Conservation (phyloP, 1,140 invertebrate genomes). For the Eupeodes corollae region DNA sequence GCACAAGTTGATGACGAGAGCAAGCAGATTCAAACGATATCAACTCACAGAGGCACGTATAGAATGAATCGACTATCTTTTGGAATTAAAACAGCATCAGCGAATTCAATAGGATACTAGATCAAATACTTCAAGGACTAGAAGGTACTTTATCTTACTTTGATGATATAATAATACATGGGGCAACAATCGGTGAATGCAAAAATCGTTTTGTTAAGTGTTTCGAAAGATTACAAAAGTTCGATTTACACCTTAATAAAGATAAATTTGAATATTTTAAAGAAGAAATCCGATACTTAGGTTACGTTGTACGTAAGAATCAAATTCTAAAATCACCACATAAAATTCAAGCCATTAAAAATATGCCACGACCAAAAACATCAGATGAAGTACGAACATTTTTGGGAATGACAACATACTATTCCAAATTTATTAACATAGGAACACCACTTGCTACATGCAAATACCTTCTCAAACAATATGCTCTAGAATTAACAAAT, state of each 20-base stretch:
- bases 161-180: conserved; percentile 9
- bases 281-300: conserved; percentile 7
- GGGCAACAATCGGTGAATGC: conserved; percentile 12
- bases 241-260: conserved; percentile 36
- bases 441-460: no score
- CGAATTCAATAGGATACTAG: conserved; percentile 24
- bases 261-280: conserved; percentile 36
- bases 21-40: conserved; percentile 20
- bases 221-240: conserved; percentile 5
- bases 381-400: conserved; percentile 4
- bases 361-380: conserved; percentile 4
- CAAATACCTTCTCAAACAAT: no score
- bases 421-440: no score
- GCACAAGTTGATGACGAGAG: conserved; percentile 17
- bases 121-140: conserved; percentile 12
- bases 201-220: conserved; percentile 1
- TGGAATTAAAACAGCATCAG: conserved; percentile 23
- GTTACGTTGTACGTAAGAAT: conserved; percentile 2
- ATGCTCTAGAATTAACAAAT: no score
- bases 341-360: conserved; percentile 10
- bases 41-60: conserved; percentile 28
- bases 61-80: conserved; percentile 26
- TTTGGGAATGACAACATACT: conserved; percentile 20
- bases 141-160: conserved; percentile 10
- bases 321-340: conserved; percentile 7